A percentile compares a stretch with the other conserved stretches of the same genome.
Conservation (phyloP, 2,888 invertebrate species). For the Diaprepes abbreviatus region DNA sequence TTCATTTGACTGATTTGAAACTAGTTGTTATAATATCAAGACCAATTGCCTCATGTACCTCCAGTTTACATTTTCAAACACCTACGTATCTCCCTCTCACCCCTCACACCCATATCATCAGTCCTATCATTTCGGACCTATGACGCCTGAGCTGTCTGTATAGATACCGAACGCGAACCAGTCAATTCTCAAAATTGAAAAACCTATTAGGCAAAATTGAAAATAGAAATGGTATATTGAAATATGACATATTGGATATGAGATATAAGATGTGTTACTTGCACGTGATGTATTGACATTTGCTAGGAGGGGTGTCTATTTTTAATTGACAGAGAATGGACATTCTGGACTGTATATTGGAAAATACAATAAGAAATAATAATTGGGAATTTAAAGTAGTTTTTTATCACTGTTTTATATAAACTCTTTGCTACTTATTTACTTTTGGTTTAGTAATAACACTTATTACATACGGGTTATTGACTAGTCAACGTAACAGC, state of each 20-base stretch:
- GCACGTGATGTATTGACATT: slow-evolving; percentile 21
- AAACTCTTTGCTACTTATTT: too few species aligned
- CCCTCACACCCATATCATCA: slow-evolving; percentile 32
- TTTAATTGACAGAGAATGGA: slow-evolving; percentile 34
- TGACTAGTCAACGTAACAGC: too few species aligned
- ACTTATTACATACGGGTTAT: too few species aligned
- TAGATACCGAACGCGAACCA: slow-evolving; percentile 31
- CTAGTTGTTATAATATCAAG: too few species aligned
- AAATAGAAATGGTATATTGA: slow-evolving; percentile 36
- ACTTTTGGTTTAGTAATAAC: too few species aligned
- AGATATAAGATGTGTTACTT: slow-evolving; percentile 18
- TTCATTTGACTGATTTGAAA: too few species aligned
- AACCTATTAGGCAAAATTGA: slow-evolving; percentile 60
- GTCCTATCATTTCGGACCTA: slow-evolving; percentile 60
- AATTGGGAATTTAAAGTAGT: too few species aligned
- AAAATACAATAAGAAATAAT: too few species aligned
- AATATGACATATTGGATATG: slow-evolving; percentile 36
- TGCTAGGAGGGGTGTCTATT: not conserved
- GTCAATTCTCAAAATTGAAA: slow-evolving; percentile 65
- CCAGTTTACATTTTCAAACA: slow-evolving; percentile 28
- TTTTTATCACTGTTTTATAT: too few species aligned
- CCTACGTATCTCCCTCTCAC: slow-evolving; percentile 11
- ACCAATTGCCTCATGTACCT: not conserved
- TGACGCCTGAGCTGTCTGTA: slow-evolving; percentile 48
- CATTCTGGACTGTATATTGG: too few species aligned